Evolutionary conservation across 2,113 vertebrate genomes (phyloP), one percentile per base, ranked within the genome.

Genomic region (Siniperca knerii): DNA sequence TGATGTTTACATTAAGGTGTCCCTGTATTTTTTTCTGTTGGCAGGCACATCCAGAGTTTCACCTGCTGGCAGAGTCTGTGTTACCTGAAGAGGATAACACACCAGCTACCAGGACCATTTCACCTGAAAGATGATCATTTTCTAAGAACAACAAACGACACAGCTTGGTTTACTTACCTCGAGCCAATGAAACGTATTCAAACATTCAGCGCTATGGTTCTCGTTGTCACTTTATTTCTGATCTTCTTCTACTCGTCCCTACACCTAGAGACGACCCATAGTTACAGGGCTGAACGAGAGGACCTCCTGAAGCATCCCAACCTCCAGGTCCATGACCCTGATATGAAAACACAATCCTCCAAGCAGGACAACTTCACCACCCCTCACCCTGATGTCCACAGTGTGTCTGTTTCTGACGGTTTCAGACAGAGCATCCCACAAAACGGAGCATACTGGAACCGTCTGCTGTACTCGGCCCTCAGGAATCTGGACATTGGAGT

Each of bases 401-500:
- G 16, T 0, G 10, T 93, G 5, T 66, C 79, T 2, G 6, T 95
- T 16, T 95, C 91, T 8, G 48, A 25, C 2, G 0, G 1, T 46
- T 73, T 96, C 58, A 83, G 11, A 50, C 10, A 85, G 18, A n/a
- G 16, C 8, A 66, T 96, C 57, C 90, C 93, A 25, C 71, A 92
- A 18, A 95, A 91, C 2, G 20, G 2, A 10, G 93, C 93, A 0
- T 96, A 91, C 86, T 96, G 95, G 96, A 96, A 96, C 89, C 90
- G 93, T 0, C 81, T 94, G 68, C 71, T 95, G 37, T 80, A 94
- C 70, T 77, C 50, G 0, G 18, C 61, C 4, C 48, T 96, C 12
- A 48, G 4, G 21, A 72, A 68, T 3, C 48, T 89, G 21, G 83
- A 91, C 0, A 40, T 23, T 0, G 7, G 44, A 1, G 20, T 29